Conservation (phyloP, 2,113 vertebrate genomes). For the Cyanoliseus patagonus region DNA sequence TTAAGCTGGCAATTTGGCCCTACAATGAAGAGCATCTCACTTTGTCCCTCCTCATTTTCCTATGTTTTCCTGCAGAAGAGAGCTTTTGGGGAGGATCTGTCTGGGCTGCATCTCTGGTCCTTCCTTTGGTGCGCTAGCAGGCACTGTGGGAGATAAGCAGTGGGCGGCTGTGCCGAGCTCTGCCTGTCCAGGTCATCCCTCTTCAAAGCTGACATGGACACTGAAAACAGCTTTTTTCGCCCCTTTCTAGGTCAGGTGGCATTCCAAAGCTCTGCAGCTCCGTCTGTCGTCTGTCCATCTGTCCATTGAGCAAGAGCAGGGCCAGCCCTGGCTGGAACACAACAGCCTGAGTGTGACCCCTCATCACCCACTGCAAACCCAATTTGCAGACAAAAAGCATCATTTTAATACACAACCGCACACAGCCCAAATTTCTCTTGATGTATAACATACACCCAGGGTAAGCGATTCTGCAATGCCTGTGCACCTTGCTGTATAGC, state of each 20-base stretch:
- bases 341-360: rapidly evolving
- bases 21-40: conserved; percentile 41
- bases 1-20: conserved; percentile 51
- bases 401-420: neutral
- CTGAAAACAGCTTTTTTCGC: neutral
- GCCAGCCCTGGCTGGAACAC: neutral
- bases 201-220: neutral
- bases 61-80: neutral
- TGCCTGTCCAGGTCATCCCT: neutral
- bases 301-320: rapidly evolving
- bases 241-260: neutral
- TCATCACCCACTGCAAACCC: rapidly evolving
- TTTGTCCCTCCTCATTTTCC: conserved; percentile 25
- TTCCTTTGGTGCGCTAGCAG: neutral
- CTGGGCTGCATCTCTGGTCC: neutral
- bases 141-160: neutral
- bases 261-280: neutral
- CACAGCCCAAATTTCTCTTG: rapidly evolving
- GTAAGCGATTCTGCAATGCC: neutral
- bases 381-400: neutral
- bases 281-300: neutral
- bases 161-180: neutral
- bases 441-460: neutral
- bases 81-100: neutral
- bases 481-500: neutral